Evolutionary conservation across 1,140 invertebrate species (phyloP), one percentile per base, ranked within the genome.

Genomic region (Papilio xuthus): DNA sequence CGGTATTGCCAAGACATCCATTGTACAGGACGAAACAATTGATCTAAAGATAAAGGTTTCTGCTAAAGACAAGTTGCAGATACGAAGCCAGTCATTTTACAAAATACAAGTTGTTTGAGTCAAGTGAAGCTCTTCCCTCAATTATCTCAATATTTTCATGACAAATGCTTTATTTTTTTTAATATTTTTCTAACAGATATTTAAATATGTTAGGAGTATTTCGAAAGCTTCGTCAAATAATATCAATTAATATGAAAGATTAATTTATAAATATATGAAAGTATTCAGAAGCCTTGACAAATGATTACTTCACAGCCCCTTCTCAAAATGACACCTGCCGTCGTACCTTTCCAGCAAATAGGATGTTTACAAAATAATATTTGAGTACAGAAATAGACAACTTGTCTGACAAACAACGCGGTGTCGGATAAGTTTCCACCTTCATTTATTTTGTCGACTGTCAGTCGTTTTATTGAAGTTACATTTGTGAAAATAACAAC

Each of bases 1-100:
- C 56, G 10, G 8, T 13, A 60, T 60, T 60, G 56, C 56, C 56
- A 60, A 60, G 56, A 60, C 20, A 60, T 60, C 56, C 20, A 23
- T 60, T 60, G 56, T 60, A 60, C 20, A 13, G 56, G 56, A 60
- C 56, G 56, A 60, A 60, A 60, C 56, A 60, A 60, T 60, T 23
- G 56, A 60, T 26, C 56, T 26, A 12, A 60, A 23, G 23, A 60
- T 26, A 60, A 60, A 60, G 56, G 10, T 4, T 20, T 60, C 56
- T 60, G 56, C 56, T 23, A 60, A 26, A 60, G 56, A 60, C 56
- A 60, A 23, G 23, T 10, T 20, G 13, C 20, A 60, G 9, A 15
- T 26, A 23, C 23, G 20, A 60, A 60, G 9, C 0, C 8, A 60
- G 3, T 9, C 32, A 50, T 50, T 13, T 18, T 18, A 18, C 13